Conservation (phyloP, 2,888 invertebrate genomes). For the Zygothrica quintamaculata region DNA sequence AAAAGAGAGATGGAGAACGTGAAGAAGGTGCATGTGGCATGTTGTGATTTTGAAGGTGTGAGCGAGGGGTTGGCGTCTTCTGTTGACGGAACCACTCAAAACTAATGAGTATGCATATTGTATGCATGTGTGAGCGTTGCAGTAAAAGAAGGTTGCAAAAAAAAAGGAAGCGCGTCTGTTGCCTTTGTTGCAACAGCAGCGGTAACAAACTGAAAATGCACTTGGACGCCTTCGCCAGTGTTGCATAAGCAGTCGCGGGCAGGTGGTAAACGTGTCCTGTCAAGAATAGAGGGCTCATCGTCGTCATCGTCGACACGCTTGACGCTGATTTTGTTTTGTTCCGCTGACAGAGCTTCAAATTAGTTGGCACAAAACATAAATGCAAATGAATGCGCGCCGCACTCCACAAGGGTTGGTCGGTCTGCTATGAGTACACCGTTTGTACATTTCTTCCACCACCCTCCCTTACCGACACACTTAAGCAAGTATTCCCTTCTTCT, state of each 20-base stretch:
- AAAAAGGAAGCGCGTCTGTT: conserved; percentile 33
- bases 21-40: not conserved
- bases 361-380: conserved; percentile 80
- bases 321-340: conserved; percentile 77
- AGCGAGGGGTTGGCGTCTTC: conserved; percentile 32
- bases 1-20: not conserved
- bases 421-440: too few species aligned
- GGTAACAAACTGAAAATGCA: conserved; percentile 69
- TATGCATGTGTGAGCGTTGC: conserved; percentile 58
- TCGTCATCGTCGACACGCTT: conserved; percentile 28
- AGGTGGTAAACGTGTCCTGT: conserved; percentile 55
- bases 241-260: not conserved
- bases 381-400: conserved; percentile 71
- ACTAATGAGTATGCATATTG: conserved; percentile 82
- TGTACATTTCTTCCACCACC: not conserved
- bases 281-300: conserved; percentile 16
- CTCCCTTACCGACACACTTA: too few species aligned
- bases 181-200: conserved; percentile 67
- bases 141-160: conserved; percentile 19
- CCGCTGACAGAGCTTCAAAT: conserved; percentile 68
- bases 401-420: conserved; percentile 30
- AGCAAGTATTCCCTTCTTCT: too few species aligned
- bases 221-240: conserved; percentile 57
- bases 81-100: conserved; percentile 81
- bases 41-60: too few species aligned